Conservation (phyloP, 2,113 vertebrate genomes). For the Antigone vipio region DNA sequence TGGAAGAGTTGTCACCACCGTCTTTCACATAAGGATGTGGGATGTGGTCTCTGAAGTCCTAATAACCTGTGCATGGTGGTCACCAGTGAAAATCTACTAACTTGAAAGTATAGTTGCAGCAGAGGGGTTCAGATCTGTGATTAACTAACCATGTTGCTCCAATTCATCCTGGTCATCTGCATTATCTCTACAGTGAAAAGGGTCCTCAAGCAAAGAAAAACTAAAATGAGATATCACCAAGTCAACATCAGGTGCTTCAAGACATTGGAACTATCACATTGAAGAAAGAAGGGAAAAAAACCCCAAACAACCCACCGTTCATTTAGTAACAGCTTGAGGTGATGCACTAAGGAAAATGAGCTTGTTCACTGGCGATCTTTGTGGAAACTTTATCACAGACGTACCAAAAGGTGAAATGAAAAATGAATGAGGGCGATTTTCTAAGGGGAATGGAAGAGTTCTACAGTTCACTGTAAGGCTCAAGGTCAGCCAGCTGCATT, state of each 20-base stretch:
- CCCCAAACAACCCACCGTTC: fast-evolving
- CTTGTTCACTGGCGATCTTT: constrained; percentile 59
- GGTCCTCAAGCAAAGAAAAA: background rate
- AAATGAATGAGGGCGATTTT: constrained; percentile 68
- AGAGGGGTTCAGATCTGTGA: background rate
- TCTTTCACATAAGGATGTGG: background rate
- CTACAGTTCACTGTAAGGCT: background rate
- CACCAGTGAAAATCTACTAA: background rate
- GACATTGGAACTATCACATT: background rate
- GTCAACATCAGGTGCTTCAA: background rate
- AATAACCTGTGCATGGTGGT: background rate
- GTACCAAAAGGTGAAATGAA: constrained; percentile 65
- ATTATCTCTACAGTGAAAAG: background rate
- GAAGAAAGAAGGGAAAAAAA: background rate
- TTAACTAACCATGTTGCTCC: background rate
- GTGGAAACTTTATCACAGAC: constrained; percentile 68
- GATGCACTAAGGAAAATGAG: constrained; percentile 10
- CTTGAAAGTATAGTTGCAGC: background rate
- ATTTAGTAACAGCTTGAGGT: background rate
- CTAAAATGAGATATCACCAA: background rate
- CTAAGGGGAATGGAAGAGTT: background rate
- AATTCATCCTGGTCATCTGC: background rate
- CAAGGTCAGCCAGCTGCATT: background rate
- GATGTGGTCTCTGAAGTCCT: background rate
- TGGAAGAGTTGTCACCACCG: background rate